Base-by-base conservation (phyloP, 2,888 invertebrate species). In the Mallateleia sp. region DNA sequence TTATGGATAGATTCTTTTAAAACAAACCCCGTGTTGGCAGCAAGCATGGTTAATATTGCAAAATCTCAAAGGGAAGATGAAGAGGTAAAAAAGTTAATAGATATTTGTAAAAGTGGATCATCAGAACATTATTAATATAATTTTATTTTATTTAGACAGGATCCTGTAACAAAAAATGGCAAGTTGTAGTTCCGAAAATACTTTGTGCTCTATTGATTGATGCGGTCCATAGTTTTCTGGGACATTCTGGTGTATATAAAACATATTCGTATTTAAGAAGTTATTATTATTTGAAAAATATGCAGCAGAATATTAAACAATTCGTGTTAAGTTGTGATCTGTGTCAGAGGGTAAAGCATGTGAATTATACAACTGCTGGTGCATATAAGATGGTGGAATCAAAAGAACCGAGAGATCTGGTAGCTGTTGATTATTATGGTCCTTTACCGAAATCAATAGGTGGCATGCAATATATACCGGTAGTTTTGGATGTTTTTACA, bases 391-490 rank as follows among this genome's bases (percentile, higher is more conserved):
- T 78, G 45, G 67, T 78, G 5, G 1, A 52, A 6, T 47, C 78
- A 9, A 47, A 71, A 8, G 11, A 58, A 6, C 72, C 52, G 5
- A 72, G 58, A 28, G 78, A 78, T 11, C 8, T 84, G 6, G 14
- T 84, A 7, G 54, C 67, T 0, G 64, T 83, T 9, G 71, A 77
- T 32, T 83, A 71, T 56, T 83, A 50, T 50, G 78, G 72, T 3
- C 60, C 78, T 1, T 22, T 84, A 6, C 72, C 84, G 0, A 47
- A 56, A 45, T 84, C 84, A 15, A 47, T 22, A 5, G 77, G 69
- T 15, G 71, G 60, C 7, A 62, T 62, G 0, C 64, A 64, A 20
- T 69, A 84, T 22, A 66, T 84, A 9, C 47, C 69, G 4, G 77
- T 77, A 18, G 47, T 54, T 2, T 32, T 77, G 3, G 74, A 74